phyloP scores from a whole-genome alignment of 2,113 vertebrate genomes.

The Micronycteris hirsuta region DNA sequence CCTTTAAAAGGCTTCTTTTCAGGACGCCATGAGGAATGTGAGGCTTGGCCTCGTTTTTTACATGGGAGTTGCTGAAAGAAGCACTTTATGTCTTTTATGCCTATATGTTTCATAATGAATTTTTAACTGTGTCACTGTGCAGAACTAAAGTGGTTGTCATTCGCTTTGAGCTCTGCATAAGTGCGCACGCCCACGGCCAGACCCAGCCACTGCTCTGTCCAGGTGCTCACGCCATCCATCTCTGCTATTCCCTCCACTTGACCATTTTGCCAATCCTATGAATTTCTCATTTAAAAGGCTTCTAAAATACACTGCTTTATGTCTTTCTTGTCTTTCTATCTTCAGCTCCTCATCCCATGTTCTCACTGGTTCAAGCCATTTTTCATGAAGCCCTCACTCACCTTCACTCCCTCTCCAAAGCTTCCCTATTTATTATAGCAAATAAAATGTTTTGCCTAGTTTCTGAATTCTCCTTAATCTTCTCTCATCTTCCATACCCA shows the following conservation, averaged over 20 bases:
- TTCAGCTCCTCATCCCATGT: neutral
- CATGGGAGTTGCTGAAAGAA: conserved; percentile 27
- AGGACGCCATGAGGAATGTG: conserved; percentile 8
- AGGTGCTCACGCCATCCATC: neutral
- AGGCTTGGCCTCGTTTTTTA: conserved; percentile 42
- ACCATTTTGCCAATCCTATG: neutral
- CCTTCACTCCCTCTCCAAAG: neutral
- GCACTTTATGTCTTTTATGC: conserved; percentile 36
- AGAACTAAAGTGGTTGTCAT: neutral
- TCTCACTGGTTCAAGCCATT: neutral
- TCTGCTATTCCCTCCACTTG: neutral
- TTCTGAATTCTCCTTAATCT: neutral
- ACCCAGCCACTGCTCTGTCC: neutral
- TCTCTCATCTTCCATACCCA: neutral
- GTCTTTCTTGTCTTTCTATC: neutral
- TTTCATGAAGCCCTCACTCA: neutral
- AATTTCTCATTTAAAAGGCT: neutral
- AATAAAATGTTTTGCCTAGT: neutral
- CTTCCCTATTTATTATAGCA: neutral
- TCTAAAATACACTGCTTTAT: neutral
- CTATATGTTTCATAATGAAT: neutral
- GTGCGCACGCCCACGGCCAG: neutral
- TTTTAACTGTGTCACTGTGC: neutral
- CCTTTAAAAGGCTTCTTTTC: conserved; percentile 45
- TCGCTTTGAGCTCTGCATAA: neutral